Evolutionary conservation across 2,888 invertebrate species (phyloP).

Genomic region (Metellina segmentata): DNA sequence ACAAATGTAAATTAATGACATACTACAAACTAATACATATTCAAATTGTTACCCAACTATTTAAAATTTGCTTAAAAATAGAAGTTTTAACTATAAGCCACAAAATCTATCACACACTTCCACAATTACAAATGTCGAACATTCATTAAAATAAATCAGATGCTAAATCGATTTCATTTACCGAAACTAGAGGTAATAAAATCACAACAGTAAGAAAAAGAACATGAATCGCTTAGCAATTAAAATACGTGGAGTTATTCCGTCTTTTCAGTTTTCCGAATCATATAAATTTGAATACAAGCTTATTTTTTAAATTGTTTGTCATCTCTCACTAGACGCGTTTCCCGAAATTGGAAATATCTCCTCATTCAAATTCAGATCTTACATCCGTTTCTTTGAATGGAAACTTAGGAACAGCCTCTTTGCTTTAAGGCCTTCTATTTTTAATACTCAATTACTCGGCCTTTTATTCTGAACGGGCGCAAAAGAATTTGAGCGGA

Average conservation of each 20-base stretch:
- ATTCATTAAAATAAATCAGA: background rate
- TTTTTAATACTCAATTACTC: conserved; percentile 60
- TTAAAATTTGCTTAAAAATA: no score
- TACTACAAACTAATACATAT: no score
- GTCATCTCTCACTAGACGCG: conserved; percentile 1
- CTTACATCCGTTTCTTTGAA: conserved; percentile 45
- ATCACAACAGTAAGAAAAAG: background rate
- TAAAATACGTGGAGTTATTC: background rate
- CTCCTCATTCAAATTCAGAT: conserved; percentile 22
- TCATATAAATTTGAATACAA: background rate
- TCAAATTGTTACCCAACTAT: no score
- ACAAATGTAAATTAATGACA: no score
- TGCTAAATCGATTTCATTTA: background rate
- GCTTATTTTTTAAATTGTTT: conserved; percentile 1
- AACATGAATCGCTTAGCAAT: background rate
- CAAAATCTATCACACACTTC: no score
- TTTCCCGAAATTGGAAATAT: conserved; percentile 10
- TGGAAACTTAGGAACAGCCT: conserved; percentile 8
- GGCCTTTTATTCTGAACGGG: conserved; percentile 8
- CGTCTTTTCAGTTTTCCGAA: background rate
- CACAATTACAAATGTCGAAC: background rate
- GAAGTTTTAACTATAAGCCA: no score
- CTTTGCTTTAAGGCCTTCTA: conserved; percentile 17
- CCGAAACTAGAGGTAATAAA: background rate
- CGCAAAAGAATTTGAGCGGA: conserved; percentile 40